Conservation (phyloP, 2,113 vertebrate genomes). For the Bujurquina vittata region DNA sequence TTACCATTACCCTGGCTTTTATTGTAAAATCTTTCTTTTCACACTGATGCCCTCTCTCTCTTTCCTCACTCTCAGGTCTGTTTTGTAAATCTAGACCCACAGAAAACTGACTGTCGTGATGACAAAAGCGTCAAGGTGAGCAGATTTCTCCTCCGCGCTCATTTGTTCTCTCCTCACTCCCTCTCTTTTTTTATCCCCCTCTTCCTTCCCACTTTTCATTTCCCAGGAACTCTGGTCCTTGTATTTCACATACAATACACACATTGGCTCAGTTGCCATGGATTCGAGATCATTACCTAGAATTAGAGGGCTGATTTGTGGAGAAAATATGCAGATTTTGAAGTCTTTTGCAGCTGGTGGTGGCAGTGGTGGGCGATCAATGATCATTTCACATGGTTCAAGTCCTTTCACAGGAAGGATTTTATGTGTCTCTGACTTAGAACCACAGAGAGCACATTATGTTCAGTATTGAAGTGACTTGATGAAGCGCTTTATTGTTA, state of each 20-base stretch:
- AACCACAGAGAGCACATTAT: constrained; percentile 13
- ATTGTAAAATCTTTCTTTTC: not conserved
- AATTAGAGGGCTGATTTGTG: constrained; percentile 62
- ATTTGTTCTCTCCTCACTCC: not conserved
- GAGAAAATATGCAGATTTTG: constrained; percentile 53
- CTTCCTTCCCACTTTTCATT: constrained; percentile 29
- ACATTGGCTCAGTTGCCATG: constrained; percentile 59
- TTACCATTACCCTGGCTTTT: not conserved
- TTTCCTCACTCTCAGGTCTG: constrained; percentile 84
- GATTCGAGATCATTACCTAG: constrained; percentile 59
- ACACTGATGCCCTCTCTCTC: not conserved
- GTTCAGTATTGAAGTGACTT: constrained; percentile 20
- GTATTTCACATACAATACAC: constrained; percentile 17
- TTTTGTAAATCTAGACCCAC: constrained; percentile 91
- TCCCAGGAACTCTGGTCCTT: constrained; percentile 25
- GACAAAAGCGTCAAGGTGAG: constrained; percentile 85
- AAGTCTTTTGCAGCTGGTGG: constrained; percentile 40
- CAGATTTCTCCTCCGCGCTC: not conserved
- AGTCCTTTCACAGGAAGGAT: constrained; percentile 29
- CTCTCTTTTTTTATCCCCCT: not conserved
- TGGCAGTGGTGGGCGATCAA: constrained; percentile 23
- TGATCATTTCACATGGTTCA: constrained; percentile 16
- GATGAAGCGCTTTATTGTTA: not conserved
- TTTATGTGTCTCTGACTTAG: constrained; percentile 11
- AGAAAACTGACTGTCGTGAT: constrained; percentile 77